Conservation (phyloP, 2,888 invertebrate species). For the Diplolepis rosae region DNA sequence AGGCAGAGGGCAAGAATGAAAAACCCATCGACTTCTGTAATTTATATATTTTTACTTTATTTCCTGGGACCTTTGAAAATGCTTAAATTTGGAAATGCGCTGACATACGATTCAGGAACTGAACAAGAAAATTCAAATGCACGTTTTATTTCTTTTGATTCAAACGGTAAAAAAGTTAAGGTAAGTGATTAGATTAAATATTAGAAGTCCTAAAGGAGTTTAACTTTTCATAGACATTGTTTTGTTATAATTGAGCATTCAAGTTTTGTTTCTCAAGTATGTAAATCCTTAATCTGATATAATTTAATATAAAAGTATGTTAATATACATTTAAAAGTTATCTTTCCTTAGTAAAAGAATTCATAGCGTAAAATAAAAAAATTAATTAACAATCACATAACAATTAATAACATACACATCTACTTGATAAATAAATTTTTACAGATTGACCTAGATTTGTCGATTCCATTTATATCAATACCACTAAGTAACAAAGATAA, state of each 20-base stretch:
- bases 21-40: not conserved
- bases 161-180: slow-evolving; percentile 75
- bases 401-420: too few species aligned
- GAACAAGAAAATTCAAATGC: slow-evolving; percentile 56
- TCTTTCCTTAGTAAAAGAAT: too few species aligned
- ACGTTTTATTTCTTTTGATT: slow-evolving; percentile 77
- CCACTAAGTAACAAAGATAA: slow-evolving; percentile 77
- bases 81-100: not conserved
- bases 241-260: too few species aligned
- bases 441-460: slow-evolving; percentile 80
- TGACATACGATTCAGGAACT: not conserved
- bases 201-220: not conserved
- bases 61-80: not conserved
- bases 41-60: slow-evolving; percentile 1
- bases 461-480: slow-evolving; percentile 81
- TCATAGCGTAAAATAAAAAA: too few species aligned
- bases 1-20: slow-evolving; percentile 12
- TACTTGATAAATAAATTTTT: slow-evolving; percentile 46
- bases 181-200: slow-evolving; percentile 74
- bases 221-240: too few species aligned
- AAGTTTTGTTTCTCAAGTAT: too few species aligned
- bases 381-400: not conserved
- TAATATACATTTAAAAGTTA: too few species aligned
- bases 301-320: too few species aligned
- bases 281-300: too few species aligned